Base-by-base conservation (phyloP, 2,113 vertebrate genomes). In the Rattus rattus region DNA sequence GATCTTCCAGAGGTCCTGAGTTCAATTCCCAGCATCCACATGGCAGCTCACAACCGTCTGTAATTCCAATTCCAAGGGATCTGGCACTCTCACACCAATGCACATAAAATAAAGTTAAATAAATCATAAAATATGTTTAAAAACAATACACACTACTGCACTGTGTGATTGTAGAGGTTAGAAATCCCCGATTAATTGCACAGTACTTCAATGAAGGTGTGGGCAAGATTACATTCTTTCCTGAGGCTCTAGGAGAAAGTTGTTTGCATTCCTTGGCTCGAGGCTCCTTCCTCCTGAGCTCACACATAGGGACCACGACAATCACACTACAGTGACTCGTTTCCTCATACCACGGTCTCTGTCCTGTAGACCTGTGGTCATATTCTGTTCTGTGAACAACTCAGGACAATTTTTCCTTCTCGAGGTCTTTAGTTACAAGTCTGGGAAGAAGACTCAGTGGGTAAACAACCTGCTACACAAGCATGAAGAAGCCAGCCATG, bases 141-240 rank as follows among this genome's bases (percentile, higher is more conserved):
- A 69, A 69, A 16, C 67, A 88, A 70, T 56, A 56, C 8, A 56
- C 69, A 88, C 49, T 5, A 56, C 20, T 54, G 39, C 49, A 59
- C 36, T 49, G 84, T 73, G 24, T 0, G 28, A 73, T 52, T 92
- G 17, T 28, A 1, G 73, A 94, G 30, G 17, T 90, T 67, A 87
- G 67, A 86, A 92, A 69, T 79, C 47, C 54, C 67, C 89, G 67
- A 56, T 80, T 39, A 85, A 84, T 94, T 47, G 72, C 88, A 65
- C 36, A 13, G 72, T 59, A 59, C 3, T 39, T 7, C 56, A 85
- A 59, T 69, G 70, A 73, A 72, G 73, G 39, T 43, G 33, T 65
- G n/a, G 56, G 67, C 8, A 87, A 52, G 63, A 36, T 6, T 36
- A 47, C 59, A 7, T 63, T 91, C 63, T 80, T 94, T 56, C 79